These are phyloP conservation scores for Fragum whitleyi DNA, from an alignment of 2,888 invertebrate species.

Conservation along the genomic window DNA sequence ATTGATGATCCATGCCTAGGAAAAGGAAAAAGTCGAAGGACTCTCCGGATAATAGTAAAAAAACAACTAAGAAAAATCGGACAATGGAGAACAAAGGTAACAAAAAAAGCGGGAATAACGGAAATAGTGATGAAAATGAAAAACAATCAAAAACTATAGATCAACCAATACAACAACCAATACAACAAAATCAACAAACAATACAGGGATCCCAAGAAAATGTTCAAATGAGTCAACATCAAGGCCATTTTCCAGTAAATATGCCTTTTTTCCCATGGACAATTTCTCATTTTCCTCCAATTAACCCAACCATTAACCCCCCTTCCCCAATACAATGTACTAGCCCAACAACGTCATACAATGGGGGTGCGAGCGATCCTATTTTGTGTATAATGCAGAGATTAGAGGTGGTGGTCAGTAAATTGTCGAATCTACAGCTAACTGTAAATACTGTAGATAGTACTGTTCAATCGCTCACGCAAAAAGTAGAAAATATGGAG, in stretches of 20 bases:
- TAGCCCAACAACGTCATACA: neutral
- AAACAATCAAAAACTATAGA: too few relatives aligned
- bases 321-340: neutral
- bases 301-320: neutral
- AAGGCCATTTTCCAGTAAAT: neutral
- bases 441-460: neutral
- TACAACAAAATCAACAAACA: too few relatives aligned
- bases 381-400: slow-evolving; percentile 14
- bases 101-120: too few relatives aligned
- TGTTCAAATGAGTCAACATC: too few relatives aligned
- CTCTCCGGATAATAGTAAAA: too few relatives aligned
- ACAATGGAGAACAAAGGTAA: too few relatives aligned
- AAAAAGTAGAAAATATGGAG: neutral
- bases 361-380: neutral
- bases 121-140: too few relatives aligned
- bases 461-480: neutral
- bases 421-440: slow-evolving; percentile 14
- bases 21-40: too few relatives aligned
- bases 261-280: neutral
- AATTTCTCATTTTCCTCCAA: neutral
- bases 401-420: slow-evolving; percentile 25
- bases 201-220: too few relatives aligned
- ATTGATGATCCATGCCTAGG: too few relatives aligned
- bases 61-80: too few relatives aligned
- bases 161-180: too few relatives aligned